Conservation (phyloP, 2,888 invertebrate genomes). For the Ctenicera cuprea region DNA sequence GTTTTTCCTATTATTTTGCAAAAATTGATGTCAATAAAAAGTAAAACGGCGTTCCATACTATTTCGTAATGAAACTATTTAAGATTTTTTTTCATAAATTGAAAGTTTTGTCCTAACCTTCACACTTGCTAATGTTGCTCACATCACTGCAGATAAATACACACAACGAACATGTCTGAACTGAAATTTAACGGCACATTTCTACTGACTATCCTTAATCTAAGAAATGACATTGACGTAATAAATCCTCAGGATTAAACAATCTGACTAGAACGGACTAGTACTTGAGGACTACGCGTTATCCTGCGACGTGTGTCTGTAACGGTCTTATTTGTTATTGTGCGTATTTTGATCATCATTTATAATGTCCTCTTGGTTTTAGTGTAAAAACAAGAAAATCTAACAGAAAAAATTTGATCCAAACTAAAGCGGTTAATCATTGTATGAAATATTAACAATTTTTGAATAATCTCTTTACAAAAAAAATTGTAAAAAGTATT, state of each 20-base stretch:
- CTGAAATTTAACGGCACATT: slow-evolving; percentile 35
- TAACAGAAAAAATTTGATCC: no score
- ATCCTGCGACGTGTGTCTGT: slow-evolving; percentile 39
- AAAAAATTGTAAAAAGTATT: not conserved
- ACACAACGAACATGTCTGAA: slow-evolving; percentile 22
- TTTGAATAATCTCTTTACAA: not conserved
- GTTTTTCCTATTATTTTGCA: no score
- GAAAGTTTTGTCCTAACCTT: no score
- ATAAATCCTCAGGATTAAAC: slow-evolving; percentile 43
- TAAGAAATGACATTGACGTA: slow-evolving; percentile 48
- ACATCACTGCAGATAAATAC: not conserved
- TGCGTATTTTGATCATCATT: not conserved
- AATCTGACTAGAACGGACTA: slow-evolving; percentile 44
- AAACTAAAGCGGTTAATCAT: no score
- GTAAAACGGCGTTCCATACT: no score
- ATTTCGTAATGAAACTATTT: no score
- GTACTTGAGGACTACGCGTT: slow-evolving; percentile 31
- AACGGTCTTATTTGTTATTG: slow-evolving; percentile 18
- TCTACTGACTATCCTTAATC: slow-evolving; percentile 42
- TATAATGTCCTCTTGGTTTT: not conserved
- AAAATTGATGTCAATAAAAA: no score
- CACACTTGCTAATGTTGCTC: no score
- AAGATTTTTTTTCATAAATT: no score
- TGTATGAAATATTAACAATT: not conserved
- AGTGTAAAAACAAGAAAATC: no score